Conservation (phyloP, 2,888 invertebrate species). For the Cylloceria caligata region DNA sequence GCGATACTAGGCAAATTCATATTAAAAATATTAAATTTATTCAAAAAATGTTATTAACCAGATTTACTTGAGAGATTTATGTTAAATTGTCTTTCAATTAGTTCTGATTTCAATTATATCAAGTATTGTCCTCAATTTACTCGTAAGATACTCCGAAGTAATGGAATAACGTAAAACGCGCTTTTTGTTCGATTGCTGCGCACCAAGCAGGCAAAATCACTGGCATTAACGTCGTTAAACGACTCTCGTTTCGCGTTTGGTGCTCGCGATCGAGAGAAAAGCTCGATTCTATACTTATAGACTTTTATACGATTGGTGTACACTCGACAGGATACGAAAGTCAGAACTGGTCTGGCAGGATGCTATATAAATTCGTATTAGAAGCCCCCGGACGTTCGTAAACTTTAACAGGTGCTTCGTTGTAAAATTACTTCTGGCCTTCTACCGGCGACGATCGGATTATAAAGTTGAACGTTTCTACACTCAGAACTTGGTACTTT, state of each 20-base stretch:
- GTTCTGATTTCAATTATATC: slow-evolving; percentile 9
- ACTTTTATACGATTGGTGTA: slow-evolving; percentile 6
- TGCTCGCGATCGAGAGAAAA: slow-evolving; percentile 4
- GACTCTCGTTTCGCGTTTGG: slow-evolving; percentile 20
- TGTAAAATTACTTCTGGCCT: slow-evolving; percentile 75
- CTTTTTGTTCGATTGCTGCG: no score
- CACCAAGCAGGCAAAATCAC: slow-evolving; percentile 50
- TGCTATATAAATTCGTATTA: slow-evolving; percentile 80
- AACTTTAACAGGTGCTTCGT: slow-evolving; percentile 77
- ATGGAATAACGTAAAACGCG: slow-evolving; percentile 43
- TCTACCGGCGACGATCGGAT: slow-evolving; percentile 78
- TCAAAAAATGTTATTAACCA: no score
- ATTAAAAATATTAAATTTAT: no score
- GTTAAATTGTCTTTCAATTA: not conserved
- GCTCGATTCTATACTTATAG: not conserved
- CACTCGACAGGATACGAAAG: slow-evolving; percentile 32
- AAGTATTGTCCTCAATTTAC: not conserved
- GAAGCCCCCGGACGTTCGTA: slow-evolving; percentile 65
- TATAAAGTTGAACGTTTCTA: slow-evolving; percentile 82
- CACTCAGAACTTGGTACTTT: slow-evolving; percentile 77
- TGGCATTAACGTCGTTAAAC: slow-evolving; percentile 61
- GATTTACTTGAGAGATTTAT: no score
- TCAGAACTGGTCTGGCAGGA: slow-evolving; percentile 51
- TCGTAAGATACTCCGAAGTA: not conserved
- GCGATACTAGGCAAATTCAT: no score